Percentiles rank a stretch among this genome's conserved stretches.
Conservation (phyloP, 2,797 vertebrate species). For the Epinephelus coioides region DNA sequence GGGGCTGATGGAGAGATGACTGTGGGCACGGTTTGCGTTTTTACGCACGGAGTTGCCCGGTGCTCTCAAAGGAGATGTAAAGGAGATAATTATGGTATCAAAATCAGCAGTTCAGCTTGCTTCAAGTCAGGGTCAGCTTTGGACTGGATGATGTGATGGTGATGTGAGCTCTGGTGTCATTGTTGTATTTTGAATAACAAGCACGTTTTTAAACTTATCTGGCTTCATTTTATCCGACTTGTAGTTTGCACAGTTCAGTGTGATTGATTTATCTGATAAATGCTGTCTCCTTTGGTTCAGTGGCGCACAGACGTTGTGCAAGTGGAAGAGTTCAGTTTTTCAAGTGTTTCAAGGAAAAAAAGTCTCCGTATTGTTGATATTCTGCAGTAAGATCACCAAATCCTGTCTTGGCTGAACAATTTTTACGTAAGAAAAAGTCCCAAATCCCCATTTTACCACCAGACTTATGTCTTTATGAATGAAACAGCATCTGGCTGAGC, state of each 20-base stretch:
- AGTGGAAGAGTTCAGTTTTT: neutral
- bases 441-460: rapidly evolving
- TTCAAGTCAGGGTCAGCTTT: neutral
- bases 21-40: slow-evolving; percentile 1
- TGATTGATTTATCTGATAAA: neutral
- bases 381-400: neutral
- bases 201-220: neutral
- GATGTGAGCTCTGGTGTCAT: neutral
- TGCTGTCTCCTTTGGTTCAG: neutral
- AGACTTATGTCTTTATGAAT: neutral
- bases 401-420: neutral
- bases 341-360: neutral
- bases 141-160: neutral
- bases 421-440: neutral
- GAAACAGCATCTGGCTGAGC: neutral
- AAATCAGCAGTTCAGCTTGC: neutral
- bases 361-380: neutral
- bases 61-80: neutral
- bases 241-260: neutral
- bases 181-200: neutral
- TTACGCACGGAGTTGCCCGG: neutral
- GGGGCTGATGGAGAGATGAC: neutral
- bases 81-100: too few relatives aligned
- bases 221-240: neutral
- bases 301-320: neutral